A percentile compares a stretch with the other conserved stretches of the same genome.
Evolutionary conservation across 2,797 vertebrate species (phyloP).

Genomic region (Amazona finschi): DNA sequence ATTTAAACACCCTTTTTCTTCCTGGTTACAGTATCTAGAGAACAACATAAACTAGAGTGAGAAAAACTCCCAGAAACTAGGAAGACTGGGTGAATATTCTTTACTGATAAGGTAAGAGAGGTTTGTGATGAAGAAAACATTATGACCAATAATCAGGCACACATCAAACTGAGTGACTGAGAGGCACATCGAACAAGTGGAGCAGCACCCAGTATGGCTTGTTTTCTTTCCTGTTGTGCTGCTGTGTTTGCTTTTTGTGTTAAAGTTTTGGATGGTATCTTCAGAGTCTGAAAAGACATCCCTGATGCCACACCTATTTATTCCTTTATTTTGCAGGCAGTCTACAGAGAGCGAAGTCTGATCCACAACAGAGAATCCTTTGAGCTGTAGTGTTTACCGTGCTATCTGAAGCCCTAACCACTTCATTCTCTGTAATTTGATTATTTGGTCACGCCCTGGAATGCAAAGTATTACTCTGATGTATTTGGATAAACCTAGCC

Average conservation of each 20-base stretch:
- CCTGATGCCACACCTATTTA: slow-evolving; percentile 39
- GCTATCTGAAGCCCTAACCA: slow-evolving; percentile 49
- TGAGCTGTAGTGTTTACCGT: slow-evolving; percentile 59
- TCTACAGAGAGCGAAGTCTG: slow-evolving; percentile 33
- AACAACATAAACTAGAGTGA: background rate
- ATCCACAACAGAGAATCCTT: slow-evolving; percentile 31
- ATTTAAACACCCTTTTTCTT: background rate
- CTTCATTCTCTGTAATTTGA: slow-evolving; percentile 71
- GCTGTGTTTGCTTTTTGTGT: slow-evolving; percentile 59
- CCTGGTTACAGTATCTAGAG: background rate
- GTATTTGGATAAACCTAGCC: slow-evolving; percentile 68
- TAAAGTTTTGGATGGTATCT: slow-evolving; percentile 60
- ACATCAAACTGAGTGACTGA: slow-evolving; percentile 32
- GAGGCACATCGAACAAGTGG: slow-evolving; percentile 26
- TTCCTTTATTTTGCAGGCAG: slow-evolving; percentile 37
- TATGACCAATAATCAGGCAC: background rate
- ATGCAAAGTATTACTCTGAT: slow-evolving; percentile 72
- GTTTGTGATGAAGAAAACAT: background rate
- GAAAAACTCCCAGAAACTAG: slow-evolving; percentile 22
- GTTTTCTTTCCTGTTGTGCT: slow-evolving; percentile 56
- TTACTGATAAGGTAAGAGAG: background rate
- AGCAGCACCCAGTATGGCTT: slow-evolving; percentile 11
- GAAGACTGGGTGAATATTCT: background rate
- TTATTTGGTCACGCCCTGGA: slow-evolving; percentile 74
- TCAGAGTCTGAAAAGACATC: slow-evolving; percentile 54